Percentiles rank a stretch among this genome's conserved stretches.
Conservation (phyloP, 2,888 invertebrate species). For the Prosopocoilus inquinatus region DNA sequence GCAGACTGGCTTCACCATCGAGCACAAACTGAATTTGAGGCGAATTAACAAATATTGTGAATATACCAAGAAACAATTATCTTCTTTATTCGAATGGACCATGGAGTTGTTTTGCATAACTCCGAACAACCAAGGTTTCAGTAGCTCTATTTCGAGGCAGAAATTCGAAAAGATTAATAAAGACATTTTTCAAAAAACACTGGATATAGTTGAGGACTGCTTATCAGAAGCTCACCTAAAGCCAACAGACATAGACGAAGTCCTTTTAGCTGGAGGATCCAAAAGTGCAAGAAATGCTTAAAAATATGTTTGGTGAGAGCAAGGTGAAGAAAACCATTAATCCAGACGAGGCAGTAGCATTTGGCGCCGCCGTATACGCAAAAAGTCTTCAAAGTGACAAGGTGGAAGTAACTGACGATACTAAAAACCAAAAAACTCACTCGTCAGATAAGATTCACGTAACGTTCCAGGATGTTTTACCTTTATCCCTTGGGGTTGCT, state of each 20-base stretch:
- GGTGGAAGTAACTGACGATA: no score
- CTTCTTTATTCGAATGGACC: no score
- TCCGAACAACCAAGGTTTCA: no score
- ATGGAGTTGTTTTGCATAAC: no score
- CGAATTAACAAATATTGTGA: no score
- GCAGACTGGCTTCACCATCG: no score
- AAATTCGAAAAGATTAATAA: constrained; percentile 29
- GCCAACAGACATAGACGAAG: constrained; percentile 29
- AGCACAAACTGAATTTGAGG: no score
- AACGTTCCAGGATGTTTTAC: neutral
- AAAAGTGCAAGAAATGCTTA: constrained; percentile 28
- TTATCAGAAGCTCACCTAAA: constrained; percentile 23
- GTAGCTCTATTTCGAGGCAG: constrained; percentile 20
- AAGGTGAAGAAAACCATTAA: constrained; percentile 28
- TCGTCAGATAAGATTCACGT: no score
- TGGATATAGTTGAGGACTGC: constrained; percentile 26
- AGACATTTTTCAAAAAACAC: constrained; percentile 25
- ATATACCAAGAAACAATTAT: no score
- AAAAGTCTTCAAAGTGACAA: constrained; percentile 22
- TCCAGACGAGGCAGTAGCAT: constrained; percentile 36
- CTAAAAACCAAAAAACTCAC: no score
- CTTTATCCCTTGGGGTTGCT: constrained; percentile 20
- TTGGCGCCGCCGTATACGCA: constrained; percentile 33
- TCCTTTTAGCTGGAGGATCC: constrained; percentile 37
- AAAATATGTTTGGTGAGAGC: constrained; percentile 28